Conservation (phyloP, 2,797 vertebrate species). For the Ibycter americanus region DNA sequence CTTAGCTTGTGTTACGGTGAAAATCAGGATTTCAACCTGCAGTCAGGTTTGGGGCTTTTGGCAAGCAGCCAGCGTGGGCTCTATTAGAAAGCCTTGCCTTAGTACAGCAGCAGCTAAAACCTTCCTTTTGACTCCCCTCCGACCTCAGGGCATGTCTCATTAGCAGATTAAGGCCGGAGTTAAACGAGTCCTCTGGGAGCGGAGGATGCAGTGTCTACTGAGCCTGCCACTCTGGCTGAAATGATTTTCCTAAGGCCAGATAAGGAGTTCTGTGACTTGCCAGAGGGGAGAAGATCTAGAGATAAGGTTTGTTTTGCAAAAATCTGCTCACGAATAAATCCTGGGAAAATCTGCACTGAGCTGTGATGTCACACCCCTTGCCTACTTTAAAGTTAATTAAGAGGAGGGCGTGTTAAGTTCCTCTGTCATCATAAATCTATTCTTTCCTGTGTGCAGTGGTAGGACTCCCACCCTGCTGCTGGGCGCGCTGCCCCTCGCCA, state of each 20-base stretch:
- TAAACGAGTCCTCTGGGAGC: slow-evolving; percentile 16
- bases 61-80: neutral
- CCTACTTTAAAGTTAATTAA: neutral
- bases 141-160: slow-evolving; percentile 25
- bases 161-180: slow-evolving; percentile 51
- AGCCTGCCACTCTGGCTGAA: neutral
- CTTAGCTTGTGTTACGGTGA: neutral
- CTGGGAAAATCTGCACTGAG: neutral
- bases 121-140: neutral
- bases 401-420: neutral
- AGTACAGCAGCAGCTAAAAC: neutral
- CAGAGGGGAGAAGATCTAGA: neutral
- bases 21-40: neutral
- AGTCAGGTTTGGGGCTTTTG: neutral
- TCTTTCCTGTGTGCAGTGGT: neutral
- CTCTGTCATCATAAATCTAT: neutral
- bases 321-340: neutral
- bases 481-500: neutral
- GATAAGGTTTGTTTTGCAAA: slow-evolving; percentile 31
- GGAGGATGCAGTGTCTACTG: neutral
- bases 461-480: neutral
- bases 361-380: neutral
- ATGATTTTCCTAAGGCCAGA: slow-evolving; percentile 16
- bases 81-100: neutral
- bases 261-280: neutral